Conservation (phyloP, 2,113 vertebrate genomes). For the Myotis brandtii region DNA sequence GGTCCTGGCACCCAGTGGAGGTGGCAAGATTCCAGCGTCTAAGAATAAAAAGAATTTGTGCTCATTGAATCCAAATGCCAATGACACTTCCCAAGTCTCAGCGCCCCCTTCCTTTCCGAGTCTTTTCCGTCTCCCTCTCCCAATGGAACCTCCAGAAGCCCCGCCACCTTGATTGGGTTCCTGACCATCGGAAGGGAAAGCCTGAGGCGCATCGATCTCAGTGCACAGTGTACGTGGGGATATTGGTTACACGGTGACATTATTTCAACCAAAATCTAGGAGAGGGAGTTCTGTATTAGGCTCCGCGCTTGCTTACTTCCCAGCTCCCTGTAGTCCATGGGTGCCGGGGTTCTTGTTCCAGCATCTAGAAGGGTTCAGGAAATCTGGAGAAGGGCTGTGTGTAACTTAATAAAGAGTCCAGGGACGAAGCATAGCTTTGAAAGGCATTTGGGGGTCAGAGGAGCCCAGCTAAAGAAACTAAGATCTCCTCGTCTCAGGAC, state of each 20-base stretch:
- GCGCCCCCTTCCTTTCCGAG: not conserved
- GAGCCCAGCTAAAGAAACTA: too few relatives aligned
- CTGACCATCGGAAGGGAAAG: not conserved
- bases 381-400: too few relatives aligned
- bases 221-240: not conserved
- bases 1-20: not conserved
- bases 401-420: too few relatives aligned
- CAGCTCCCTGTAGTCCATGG: not conserved
- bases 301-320: not conserved
- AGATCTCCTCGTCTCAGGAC: too few relatives aligned
- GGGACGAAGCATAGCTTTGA: too few relatives aligned
- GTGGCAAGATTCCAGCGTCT: not conserved
- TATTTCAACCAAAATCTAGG: not conserved
- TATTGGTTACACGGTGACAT: not conserved
- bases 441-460: too few relatives aligned
- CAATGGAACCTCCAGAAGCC: not conserved
- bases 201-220: not conserved
- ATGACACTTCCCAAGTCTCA: not conserved
- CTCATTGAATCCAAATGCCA: not conserved
- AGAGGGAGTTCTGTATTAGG: not conserved
- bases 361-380: too few relatives aligned
- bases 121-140: not conserved
- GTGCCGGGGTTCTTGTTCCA: too few relatives aligned
- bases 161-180: not conserved
- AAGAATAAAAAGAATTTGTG: not conserved